Evolutionary conservation across 2,113 vertebrate genomes (phyloP), one percentile per base, ranked within the genome.

Genomic region (Lophotis ruficrista): DNA sequence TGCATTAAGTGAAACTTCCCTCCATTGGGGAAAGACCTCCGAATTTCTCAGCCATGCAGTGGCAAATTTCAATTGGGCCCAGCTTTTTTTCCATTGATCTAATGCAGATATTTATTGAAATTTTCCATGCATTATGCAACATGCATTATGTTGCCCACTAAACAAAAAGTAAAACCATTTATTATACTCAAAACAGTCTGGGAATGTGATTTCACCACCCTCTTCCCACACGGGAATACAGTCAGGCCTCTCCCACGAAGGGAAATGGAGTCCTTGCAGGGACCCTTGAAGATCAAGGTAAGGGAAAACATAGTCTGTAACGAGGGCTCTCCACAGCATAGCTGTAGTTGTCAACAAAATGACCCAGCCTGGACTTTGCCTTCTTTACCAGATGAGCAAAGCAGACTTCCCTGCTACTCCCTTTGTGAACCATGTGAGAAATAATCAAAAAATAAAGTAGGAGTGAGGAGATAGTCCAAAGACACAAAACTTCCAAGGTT

Each of bases 281-380:
- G 15, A 24, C 12, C 3, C 2, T 8, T 87, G 37, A 31, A 87
- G 54, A 75, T 45, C 25, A 20, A 4, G 9, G 17, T 12, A 22
- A 35, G 25, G 13, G 9, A 57, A 86, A 86, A 80, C 8, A 48
- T 14, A 8, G 5, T 60, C 16, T 12, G 11, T 12, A 65, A 47
- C 0, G 1, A 86, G 33, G 19, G 2, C 2, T 53, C 18, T 53
- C 24, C 37, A 21, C 5, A 11, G 14, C 0, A 0, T 13, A 69
- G 10, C 25, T 64, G 16, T 38, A 22, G 23, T 80, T 65, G 9
- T 61, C 66, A 57, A 4, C 6, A 30, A 64, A 58, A 68, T 30
- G 43, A 37, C 10, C 28, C 5, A 1, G 10, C 9, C 28, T 76
- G 30, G 28, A 51, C 20, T 92, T 79, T 56, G 9, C 18, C 38